phyloP scores from a whole-genome alignment of 2,113 vertebrate genomes.

The Ranitomeya imitator region DNA sequence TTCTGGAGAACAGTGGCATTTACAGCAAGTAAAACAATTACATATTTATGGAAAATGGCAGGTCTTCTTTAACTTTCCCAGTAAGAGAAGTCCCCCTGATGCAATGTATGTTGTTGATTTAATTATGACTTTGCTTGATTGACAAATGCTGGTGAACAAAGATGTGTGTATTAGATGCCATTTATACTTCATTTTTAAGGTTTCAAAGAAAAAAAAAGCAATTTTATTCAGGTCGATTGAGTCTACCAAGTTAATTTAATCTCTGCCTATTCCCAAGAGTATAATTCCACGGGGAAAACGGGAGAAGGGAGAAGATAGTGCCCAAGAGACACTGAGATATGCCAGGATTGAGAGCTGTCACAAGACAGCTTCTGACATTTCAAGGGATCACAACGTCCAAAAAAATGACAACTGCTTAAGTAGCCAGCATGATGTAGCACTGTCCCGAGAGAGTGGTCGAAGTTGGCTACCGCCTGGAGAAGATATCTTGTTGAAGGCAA shows the following conservation, averaged over 20 bases:
- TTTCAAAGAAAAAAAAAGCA: neutral
- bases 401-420: conserved; percentile 21
- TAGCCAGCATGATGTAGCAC: conserved; percentile 17
- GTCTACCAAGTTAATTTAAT: neutral
- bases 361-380: conserved; percentile 40
- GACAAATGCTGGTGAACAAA: neutral
- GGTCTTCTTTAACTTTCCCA: neutral
- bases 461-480: neutral
- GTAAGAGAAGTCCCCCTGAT: neutral
- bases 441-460: neutral
- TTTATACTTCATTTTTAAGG: neutral
- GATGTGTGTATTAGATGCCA: neutral
- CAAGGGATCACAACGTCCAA: conserved; percentile 2
- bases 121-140: neutral
- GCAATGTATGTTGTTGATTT: neutral
- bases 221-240: neutral
- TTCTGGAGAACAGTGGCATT: no score
- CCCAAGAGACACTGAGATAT: neutral
- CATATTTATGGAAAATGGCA: no score
- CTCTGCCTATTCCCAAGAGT: neutral
- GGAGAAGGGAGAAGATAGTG: neutral
- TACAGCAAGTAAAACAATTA: no score
- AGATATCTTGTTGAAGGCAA: conserved; percentile 30
- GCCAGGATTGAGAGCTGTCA: conserved; percentile 29
- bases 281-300: neutral